A percentile compares a stretch with the other conserved stretches of the same genome.
These are phyloP conservation scores for Argyra leucocephala DNA, from an alignment of 2,888 invertebrate genomes.

Conservation along the genomic window DNA sequence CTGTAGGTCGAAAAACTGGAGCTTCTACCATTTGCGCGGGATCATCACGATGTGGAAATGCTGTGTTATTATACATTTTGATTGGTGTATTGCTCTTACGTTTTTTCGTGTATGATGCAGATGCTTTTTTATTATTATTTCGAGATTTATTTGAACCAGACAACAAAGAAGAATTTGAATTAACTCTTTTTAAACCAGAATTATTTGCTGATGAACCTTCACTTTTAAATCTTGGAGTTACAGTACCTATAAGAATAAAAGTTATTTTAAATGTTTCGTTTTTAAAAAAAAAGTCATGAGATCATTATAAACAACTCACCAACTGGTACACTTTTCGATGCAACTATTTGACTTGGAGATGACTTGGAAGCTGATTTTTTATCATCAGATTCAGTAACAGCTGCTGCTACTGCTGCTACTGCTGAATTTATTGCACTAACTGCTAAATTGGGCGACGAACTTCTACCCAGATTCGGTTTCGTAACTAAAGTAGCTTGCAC, in stretches of 20 bases:
- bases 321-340: slow-evolving; percentile 21
- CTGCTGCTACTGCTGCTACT: slow-evolving; percentile 16
- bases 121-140: slow-evolving; percentile 17
- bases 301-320: slow-evolving; percentile 17
- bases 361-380: slow-evolving; percentile 25
- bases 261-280: slow-evolving; percentile 24
- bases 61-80: slow-evolving; percentile 43
- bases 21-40: slow-evolving; percentile 58
- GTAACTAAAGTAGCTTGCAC: slow-evolving; percentile 57
- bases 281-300: slow-evolving; percentile 21
- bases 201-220: slow-evolving; percentile 21
- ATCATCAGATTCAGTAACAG: slow-evolving; percentile 22
- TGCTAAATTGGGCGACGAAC: slow-evolving; percentile 23
- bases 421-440: slow-evolving; percentile 19
- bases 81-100: slow-evolving; percentile 41
- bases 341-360: not conserved
- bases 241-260: slow-evolving; percentile 48
- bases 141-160: slow-evolving; percentile 41
- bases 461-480: slow-evolving; percentile 45
- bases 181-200: slow-evolving; percentile 35
- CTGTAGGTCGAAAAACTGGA: slow-evolving; percentile 69
- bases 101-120: slow-evolving; percentile 38
- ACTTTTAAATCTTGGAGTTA: slow-evolving; percentile 46
- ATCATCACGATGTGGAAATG: slow-evolving; percentile 45
- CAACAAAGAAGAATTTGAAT: slow-evolving; percentile 41